phyloP scores from a whole-genome alignment of 2,888 invertebrate genomes.

The Clanis bilineata region DNA sequence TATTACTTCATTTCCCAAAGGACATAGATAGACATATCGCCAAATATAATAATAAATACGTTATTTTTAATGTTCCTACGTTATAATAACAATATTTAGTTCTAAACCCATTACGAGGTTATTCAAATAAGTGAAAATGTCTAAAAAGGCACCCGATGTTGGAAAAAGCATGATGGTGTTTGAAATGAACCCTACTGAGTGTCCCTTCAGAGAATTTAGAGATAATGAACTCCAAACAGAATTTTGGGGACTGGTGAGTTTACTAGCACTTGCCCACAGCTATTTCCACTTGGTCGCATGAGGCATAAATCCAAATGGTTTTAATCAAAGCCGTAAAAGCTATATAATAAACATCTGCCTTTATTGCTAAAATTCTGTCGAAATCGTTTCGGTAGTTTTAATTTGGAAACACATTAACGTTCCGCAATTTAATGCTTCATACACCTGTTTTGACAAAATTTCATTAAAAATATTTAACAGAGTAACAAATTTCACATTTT shows the following conservation, averaged over 20 bases:
- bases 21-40: no score
- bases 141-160: slow-evolving; percentile 30
- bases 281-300: background rate
- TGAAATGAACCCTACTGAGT: slow-evolving; percentile 51
- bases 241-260: slow-evolving; percentile 66
- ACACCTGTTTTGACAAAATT: no score
- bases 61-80: background rate
- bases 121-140: slow-evolving; percentile 26
- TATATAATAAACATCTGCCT: no score
- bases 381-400: no score
- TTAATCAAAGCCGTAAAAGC: no score
- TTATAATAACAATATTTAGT: background rate
- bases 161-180: slow-evolving; percentile 31
- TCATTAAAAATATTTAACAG: background rate
- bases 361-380: no score
- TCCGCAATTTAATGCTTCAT: no score
- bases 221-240: slow-evolving; percentile 63
- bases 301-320: background rate
- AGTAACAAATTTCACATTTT: no score
- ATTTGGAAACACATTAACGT: no score
- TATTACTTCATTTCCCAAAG: no score
- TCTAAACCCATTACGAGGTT: no score
- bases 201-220: slow-evolving; percentile 69
- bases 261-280: background rate
- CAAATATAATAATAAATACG: background rate